Conservation (phyloP, 2,113 vertebrate species). For the Sterrhoptilus dennistouni region DNA sequence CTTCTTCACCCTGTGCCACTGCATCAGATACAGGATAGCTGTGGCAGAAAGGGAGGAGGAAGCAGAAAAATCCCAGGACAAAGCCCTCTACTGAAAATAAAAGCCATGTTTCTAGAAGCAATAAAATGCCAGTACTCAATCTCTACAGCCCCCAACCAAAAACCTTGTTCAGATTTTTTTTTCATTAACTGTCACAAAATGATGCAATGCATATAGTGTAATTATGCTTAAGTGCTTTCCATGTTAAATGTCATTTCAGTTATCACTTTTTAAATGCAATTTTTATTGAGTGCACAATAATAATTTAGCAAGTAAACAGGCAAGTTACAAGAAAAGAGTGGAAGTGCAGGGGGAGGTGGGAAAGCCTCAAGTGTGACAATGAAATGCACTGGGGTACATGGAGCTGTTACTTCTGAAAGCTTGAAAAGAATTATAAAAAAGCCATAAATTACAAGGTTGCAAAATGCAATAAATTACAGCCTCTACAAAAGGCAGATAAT, state of each 20-base stretch:
- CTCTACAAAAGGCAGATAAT: constrained; percentile 74
- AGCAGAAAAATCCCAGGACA: not conserved
- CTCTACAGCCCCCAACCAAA: constrained; percentile 19
- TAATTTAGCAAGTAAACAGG: constrained; percentile 71
- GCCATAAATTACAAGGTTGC: constrained; percentile 73
- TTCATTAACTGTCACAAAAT: constrained; percentile 71
- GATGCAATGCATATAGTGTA: constrained; percentile 76
- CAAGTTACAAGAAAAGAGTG: constrained; percentile 65
- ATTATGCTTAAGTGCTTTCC: constrained; percentile 79
- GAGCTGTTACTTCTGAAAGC: constrained; percentile 70
- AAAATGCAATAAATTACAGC: constrained; percentile 75
- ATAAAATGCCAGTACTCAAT: constrained; percentile 25
- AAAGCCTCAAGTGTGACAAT: constrained; percentile 60
- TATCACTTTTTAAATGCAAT: constrained; percentile 76
- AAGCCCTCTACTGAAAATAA: not conserved
- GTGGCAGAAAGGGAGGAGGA: not conserved
- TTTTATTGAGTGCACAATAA: constrained; percentile 77
- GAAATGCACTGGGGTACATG: constrained; percentile 56
- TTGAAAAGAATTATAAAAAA: constrained; percentile 58
- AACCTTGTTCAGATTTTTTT: constrained; percentile 1
- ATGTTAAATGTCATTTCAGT: constrained; percentile 79
- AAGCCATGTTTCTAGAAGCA: not conserved
- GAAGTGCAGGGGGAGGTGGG: constrained; percentile 53
- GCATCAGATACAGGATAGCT: not conserved
- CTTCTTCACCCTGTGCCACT: not conserved